Percentiles rank a stretch among this genome's conserved stretches.
These are phyloP conservation scores for Drosophila prosaltans DNA, from an alignment of 1,140 invertebrate genomes.

Conservation along the genomic window DNA sequence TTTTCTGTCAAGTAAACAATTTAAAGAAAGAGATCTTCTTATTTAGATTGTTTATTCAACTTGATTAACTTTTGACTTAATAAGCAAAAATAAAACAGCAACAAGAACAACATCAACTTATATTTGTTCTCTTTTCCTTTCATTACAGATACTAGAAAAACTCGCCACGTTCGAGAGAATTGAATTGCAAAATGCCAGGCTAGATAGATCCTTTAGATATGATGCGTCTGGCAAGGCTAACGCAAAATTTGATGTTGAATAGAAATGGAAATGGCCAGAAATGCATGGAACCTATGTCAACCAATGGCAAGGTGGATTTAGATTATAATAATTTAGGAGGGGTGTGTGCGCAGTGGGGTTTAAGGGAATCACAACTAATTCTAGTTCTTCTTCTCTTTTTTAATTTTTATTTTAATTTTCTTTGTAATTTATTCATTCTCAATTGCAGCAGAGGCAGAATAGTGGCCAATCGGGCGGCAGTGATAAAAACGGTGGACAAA, in stretches of 20 bases:
- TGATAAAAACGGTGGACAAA: constrained; percentile 42
- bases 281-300: constrained; percentile 50
- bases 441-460: constrained; percentile 59
- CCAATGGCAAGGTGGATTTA: constrained; percentile 49
- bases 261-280: constrained; percentile 64
- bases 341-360: background rate
- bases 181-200: constrained; percentile 27
- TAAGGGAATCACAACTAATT: constrained; percentile 4
- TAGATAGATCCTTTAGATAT: constrained; percentile 49
- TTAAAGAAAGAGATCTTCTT: too few relatives aligned
- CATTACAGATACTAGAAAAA: constrained; percentile 19
- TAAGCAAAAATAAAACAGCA: too few relatives aligned
- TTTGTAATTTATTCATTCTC: background rate
- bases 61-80: too few relatives aligned
- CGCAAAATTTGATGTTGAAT: constrained; percentile 66
- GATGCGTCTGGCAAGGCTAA: constrained; percentile 77
- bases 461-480: constrained; percentile 38
- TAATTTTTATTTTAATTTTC: background rate
- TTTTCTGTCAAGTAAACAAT: too few relatives aligned
- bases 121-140: background rate
- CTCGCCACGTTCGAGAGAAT: background rate
- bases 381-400: background rate
- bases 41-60: too few relatives aligned
- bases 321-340: background rate
- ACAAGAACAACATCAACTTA: too few relatives aligned